Base-by-base conservation (phyloP, 2,888 invertebrate genomes). In the Cataglyphis rosenhaueri region DNA sequence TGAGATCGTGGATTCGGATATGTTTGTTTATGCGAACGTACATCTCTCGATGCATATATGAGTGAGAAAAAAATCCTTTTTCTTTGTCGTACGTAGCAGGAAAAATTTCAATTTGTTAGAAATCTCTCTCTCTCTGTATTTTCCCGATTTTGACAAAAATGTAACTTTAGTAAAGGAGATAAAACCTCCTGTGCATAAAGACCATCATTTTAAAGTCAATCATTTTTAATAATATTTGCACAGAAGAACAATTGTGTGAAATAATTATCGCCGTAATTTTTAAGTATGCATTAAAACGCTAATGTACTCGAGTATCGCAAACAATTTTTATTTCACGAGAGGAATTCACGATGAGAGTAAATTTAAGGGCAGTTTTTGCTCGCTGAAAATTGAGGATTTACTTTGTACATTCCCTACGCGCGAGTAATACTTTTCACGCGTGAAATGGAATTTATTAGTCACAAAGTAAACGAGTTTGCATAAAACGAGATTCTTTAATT, bases 401-500 rank as follows among this genome's bases (percentile, higher is more conserved):
- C 79, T 76, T 68, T 66, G 61, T 61, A 55, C 78, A 32, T 52
- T 66, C n/a, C 5, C 48, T 15, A 48, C 41, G 61, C 38, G 48
- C 81, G 66, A 79, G 35, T 79, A 66, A 79, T 79, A 66, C 29
- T 9, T 12, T 18, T 12, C 70, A 79, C 44, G 78, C 70, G 66
- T 61, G 52, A 74, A 81, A 74, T 44, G 52, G 66, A 68, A 62
- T 61, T 78, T 71, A 81, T 79, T 64, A 83, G 55, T 62, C 70
- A 64, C 66, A 82, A 68, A 68, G 68, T 68, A 76, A 76, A 82
- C 52, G 71, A 55, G 59, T 59, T 65, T 52, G 18, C 59, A 57
- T 64, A 81, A 52, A 84, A 81, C 52, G 84, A 74, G 81, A 82
- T 81, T 84, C 74, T 74, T 84, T 81, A 81, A 84, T 74, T 81